Evolutionary conservation across 2,888 invertebrate genomes (phyloP).

Genomic region (Strigamia maritima): DNA sequence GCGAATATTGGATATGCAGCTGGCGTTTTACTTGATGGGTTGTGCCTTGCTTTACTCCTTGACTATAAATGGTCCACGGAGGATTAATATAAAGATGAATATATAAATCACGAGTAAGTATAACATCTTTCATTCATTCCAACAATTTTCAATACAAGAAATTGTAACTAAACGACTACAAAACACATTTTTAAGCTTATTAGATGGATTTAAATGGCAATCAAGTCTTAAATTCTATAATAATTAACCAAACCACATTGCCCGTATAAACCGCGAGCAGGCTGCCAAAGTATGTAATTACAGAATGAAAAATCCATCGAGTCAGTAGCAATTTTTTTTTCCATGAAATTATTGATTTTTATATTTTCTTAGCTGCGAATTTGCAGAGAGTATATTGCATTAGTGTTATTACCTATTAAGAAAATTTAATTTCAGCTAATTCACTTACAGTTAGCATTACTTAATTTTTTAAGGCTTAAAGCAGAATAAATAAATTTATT

Average conservation of each 20-base stretch:
- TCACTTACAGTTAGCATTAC: background rate
- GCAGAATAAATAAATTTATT: background rate
- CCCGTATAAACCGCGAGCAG: background rate
- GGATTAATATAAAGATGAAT: conserved; percentile 28
- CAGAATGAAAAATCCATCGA: background rate
- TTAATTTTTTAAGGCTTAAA: background rate
- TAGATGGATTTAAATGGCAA: background rate
- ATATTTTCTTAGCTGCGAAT: background rate
- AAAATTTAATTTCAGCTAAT: background rate
- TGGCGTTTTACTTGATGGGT: conserved; percentile 26
- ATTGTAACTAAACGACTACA: background rate
- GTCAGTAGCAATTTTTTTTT: background rate
- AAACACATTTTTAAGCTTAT: background rate
- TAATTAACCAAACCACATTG: background rate
- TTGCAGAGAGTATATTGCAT: background rate
- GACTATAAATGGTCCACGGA: conserved; percentile 30
- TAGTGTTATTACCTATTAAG: background rate
- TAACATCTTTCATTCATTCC: background rate
- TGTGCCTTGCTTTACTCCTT: conserved; percentile 20
- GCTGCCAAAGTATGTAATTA: background rate
- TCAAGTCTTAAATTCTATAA: background rate
- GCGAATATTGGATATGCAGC: conserved; percentile 20
- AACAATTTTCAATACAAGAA: background rate
- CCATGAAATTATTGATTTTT: conserved; percentile 15
- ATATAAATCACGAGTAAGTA: conserved; percentile 1